Evolutionary conservation across 2,113 vertebrate genomes (phyloP).

Genomic region (Oreotrochilus melanogaster): DNA sequence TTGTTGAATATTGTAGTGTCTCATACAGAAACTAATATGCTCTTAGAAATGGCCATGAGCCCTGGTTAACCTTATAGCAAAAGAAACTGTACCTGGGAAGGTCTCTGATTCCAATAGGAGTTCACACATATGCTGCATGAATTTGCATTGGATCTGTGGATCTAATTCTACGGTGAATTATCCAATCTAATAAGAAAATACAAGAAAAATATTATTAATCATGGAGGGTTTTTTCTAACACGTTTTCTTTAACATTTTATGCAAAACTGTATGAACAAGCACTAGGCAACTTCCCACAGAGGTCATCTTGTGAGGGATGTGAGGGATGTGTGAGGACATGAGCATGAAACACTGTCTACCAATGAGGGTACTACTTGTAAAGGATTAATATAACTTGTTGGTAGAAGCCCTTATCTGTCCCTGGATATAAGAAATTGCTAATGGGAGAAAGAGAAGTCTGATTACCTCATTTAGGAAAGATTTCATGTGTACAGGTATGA

Average conservation of each 20-base stretch:
- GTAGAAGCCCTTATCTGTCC: neutral
- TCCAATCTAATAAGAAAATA: neutral
- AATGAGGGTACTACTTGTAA: neutral
- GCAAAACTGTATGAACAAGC: neutral
- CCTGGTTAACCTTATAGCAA: neutral
- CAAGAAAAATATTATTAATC: neutral
- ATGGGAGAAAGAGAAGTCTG: neutral
- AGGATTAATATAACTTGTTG: neutral
- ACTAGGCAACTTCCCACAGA: neutral
- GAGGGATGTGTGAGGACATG: neutral
- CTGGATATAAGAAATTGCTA: neutral
- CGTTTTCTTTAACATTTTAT: neutral
- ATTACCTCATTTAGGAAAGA: neutral
- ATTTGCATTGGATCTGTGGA: neutral
- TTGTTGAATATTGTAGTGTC: neutral
- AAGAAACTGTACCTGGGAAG: neutral
- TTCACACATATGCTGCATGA: neutral
- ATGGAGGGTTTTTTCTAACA: neutral
- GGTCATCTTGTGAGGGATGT: neutral
- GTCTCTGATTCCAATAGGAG: neutral
- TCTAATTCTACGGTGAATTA: neutral
- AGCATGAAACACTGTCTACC: neutral
- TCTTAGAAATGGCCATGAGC: neutral
- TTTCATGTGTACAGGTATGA: neutral
- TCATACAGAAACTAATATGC: neutral